phyloP scores from a whole-genome alignment of 2,888 invertebrate species.

The Pristionchus fissidentatus region DNA sequence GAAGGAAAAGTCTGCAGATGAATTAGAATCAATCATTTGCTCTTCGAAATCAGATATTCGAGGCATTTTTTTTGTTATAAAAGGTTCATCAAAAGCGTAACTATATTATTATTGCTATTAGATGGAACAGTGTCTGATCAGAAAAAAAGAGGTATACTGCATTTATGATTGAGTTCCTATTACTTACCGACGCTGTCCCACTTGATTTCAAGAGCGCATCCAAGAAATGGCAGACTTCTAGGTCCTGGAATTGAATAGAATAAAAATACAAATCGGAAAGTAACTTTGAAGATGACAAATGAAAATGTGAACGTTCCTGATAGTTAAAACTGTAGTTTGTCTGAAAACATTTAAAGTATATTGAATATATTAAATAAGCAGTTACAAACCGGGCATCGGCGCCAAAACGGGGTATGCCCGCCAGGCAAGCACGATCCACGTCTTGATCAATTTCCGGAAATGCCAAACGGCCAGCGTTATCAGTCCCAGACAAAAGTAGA shows the following conservation, averaged over 20 bases:
- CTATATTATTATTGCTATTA: too few relatives aligned
- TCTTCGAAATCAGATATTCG: too few relatives aligned
- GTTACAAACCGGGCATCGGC: not conserved
- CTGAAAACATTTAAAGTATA: not conserved
- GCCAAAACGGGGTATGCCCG: not conserved
- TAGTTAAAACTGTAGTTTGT: not conserved
- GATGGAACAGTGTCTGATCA: too few relatives aligned
- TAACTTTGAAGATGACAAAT: too few relatives aligned
- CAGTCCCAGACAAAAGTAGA: not conserved
- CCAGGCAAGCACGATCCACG: not conserved
- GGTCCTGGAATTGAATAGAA: constrained; percentile 34
- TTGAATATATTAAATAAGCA: not conserved
- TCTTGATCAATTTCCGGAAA: not conserved
- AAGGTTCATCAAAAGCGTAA: too few relatives aligned
- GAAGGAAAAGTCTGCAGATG: constrained; percentile 53
- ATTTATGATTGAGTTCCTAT: too few relatives aligned
- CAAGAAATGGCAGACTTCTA: constrained; percentile 49
- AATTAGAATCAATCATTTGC: too few relatives aligned
- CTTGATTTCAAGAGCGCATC: constrained; percentile 51
- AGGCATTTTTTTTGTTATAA: too few relatives aligned
- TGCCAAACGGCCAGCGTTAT: not conserved
- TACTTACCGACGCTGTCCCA: constrained; percentile 52
- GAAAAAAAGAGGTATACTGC: too few relatives aligned
- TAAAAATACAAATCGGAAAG: too few relatives aligned
- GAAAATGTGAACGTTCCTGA: too few relatives aligned